Percentiles rank a stretch among this genome's conserved stretches.
Evolutionary conservation across 2,797 vertebrate species (phyloP).

Genomic region (Hoplostethus atlanticus): DNA sequence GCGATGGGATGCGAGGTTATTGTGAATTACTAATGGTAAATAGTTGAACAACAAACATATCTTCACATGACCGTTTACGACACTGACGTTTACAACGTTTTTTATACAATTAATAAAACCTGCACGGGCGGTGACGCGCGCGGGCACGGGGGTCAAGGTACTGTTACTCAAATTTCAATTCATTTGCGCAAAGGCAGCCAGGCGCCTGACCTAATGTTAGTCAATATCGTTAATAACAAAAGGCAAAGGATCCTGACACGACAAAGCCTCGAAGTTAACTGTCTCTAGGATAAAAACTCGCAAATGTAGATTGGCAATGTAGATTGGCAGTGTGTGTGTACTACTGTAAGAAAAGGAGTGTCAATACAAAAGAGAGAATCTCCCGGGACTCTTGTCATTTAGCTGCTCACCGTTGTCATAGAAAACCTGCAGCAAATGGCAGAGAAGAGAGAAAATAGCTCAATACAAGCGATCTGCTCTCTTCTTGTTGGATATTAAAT

Average conservation of each 20-base stretch:
- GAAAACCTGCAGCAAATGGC: slow-evolving; percentile 66
- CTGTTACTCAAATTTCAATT: slow-evolving; percentile 96
- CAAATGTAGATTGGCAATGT: slow-evolving; percentile 35
- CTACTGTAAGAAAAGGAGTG: slow-evolving; percentile 28
- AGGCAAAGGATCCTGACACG: slow-evolving; percentile 82
- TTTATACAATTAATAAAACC: slow-evolving; percentile 61
- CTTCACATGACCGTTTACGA: slow-evolving; percentile 12
- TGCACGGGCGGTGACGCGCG: slow-evolving; percentile 70
- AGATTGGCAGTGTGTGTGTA: slow-evolving; percentile 12
- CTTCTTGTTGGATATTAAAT: slow-evolving; percentile 81
- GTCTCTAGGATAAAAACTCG: slow-evolving; percentile 65
- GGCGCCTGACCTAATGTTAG: slow-evolving; percentile 94
- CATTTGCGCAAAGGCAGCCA: slow-evolving; percentile 96
- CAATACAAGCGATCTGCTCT: slow-evolving; percentile 74
- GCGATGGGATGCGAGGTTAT: neutral
- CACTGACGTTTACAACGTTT: slow-evolving; percentile 37
- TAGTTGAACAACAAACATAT: slow-evolving; percentile 18
- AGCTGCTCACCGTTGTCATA: slow-evolving; percentile 73
- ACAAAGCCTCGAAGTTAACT: slow-evolving; percentile 75
- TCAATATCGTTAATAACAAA: slow-evolving; percentile 96
- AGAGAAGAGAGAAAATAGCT: slow-evolving; percentile 58
- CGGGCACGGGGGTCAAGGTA: slow-evolving; percentile 90
- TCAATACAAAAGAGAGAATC: slow-evolving; percentile 64
- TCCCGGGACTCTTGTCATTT: slow-evolving; percentile 70
- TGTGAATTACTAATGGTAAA: slow-evolving; percentile 17